A percentile compares a stretch with the other conserved stretches of the same genome.
Evolutionary conservation across 2,113 vertebrate species (phyloP).

Genomic region (Clinocottus analis): DNA sequence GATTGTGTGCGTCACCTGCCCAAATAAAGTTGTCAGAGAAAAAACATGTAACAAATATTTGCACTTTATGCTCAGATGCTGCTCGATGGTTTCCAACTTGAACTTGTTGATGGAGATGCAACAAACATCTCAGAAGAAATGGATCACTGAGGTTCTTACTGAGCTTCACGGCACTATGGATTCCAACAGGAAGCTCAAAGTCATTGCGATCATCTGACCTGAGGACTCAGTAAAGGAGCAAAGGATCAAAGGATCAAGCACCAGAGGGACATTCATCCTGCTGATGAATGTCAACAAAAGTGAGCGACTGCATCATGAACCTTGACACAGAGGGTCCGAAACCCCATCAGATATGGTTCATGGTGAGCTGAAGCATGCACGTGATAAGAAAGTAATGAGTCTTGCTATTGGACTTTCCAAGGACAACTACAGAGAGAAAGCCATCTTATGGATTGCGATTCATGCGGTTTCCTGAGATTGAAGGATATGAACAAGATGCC

Average conservation of each 20-base stretch:
- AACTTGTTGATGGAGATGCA: slow-evolving; percentile 84
- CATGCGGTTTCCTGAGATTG: slow-evolving; percentile 72
- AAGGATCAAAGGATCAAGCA: slow-evolving; percentile 79
- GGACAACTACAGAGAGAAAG: too few relatives aligned
- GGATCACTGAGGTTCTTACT: slow-evolving; percentile 81
- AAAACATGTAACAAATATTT: slow-evolving; percentile 64
- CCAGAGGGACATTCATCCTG: slow-evolving; percentile 82
- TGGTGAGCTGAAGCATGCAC: too few relatives aligned
- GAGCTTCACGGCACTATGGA: slow-evolving; percentile 64
- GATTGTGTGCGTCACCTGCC: slow-evolving; percentile 73
- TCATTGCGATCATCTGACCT: slow-evolving; percentile 82
- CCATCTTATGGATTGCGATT: slow-evolving; percentile 73
- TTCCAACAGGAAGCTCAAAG: slow-evolving; percentile 74
- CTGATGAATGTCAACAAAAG: slow-evolving; percentile 67
- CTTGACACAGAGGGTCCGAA: slow-evolving; percentile 78
- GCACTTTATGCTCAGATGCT: slow-evolving; percentile 77
- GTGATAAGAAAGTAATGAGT: too few relatives aligned
- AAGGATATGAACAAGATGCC: slow-evolving; percentile 79
- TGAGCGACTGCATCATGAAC: slow-evolving; percentile 77
- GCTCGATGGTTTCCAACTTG: slow-evolving; percentile 83
- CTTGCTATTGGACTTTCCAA: too few relatives aligned
- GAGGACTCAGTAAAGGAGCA: slow-evolving; percentile 87
- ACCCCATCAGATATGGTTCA: slow-evolving; percentile 67
- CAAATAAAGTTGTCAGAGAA: background rate
- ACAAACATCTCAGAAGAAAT: slow-evolving; percentile 82